Conservation (phyloP, 2,888 invertebrate genomes). For the Cenopis cana region DNA sequence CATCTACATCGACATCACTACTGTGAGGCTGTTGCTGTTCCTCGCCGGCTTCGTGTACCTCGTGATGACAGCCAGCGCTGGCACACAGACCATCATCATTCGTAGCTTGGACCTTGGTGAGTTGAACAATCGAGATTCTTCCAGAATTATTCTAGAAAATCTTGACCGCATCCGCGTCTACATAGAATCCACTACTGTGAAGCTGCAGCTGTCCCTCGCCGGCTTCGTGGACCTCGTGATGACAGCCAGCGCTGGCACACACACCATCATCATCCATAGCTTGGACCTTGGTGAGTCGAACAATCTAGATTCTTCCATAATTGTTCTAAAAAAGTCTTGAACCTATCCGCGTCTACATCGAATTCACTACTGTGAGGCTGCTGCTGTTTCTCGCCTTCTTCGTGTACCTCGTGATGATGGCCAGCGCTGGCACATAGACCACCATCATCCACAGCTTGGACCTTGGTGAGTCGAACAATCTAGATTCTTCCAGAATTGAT, state of each 20-base stretch:
- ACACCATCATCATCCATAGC: slow-evolving; percentile 49
- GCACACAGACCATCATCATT: slow-evolving; percentile 47
- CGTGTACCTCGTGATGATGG: too few species aligned
- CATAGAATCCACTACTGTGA: slow-evolving; percentile 54
- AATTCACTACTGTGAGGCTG: slow-evolving; percentile 54
- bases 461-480: too few species aligned
- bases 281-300: slow-evolving; percentile 55
- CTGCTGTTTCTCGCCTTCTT: too few species aligned
- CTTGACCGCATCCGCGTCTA: slow-evolving; percentile 54
- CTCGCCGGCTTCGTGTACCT: slow-evolving; percentile 55
- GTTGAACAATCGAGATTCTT: slow-evolving; percentile 18
- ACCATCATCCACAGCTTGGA: too few species aligned
- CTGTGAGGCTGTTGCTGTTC: slow-evolving; percentile 53
- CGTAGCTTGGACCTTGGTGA: slow-evolving; percentile 57
- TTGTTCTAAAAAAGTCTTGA: slow-evolving; percentile 47
- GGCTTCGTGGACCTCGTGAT: slow-evolving; percentile 53
- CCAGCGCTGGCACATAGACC: too few species aligned
- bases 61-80: slow-evolving; percentile 45
- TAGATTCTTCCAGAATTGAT: too few species aligned
- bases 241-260: slow-evolving; percentile 35
- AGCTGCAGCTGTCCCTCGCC: slow-evolving; percentile 52
- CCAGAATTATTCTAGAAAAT: slow-evolving; percentile 53
- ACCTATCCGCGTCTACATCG: slow-evolving; percentile 52
- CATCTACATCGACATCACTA: slow-evolving; percentile 55
- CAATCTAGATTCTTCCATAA: background rate